Evolutionary conservation across 2,113 vertebrate genomes (phyloP).

Genomic region (Chlamydotis undulata): DNA sequence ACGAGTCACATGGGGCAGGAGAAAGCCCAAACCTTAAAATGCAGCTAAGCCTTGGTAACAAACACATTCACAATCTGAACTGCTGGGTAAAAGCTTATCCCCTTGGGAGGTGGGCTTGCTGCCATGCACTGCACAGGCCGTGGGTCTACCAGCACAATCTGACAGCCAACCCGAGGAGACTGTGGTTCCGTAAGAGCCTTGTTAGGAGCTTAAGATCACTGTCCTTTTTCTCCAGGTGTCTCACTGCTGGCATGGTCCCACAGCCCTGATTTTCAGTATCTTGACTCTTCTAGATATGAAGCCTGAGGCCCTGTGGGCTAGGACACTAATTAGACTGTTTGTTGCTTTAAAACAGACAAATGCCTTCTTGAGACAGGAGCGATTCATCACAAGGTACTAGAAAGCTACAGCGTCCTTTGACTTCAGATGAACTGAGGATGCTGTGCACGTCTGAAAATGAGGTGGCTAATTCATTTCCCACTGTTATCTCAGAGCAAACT

Average conservation of each 20-base stretch:
- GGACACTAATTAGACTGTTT: background rate
- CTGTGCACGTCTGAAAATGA: background rate
- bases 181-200: background rate
- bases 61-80: background rate
- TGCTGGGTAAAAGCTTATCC: background rate
- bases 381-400: background rate
- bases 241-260: background rate
- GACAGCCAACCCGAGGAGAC: background rate
- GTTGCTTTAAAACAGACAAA: background rate
- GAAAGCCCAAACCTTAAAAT: background rate
- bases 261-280: background rate
- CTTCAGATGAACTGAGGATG: background rate
- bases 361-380: background rate
- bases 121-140: background rate
- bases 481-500: background rate
- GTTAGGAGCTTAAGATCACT: background rate
- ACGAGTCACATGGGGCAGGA: accelerated
- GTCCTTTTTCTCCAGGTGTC: background rate
- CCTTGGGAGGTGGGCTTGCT: background rate
- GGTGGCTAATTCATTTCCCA: background rate
- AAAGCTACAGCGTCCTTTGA: background rate
- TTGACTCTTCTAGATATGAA: background rate
- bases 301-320: background rate
- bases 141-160: accelerated
- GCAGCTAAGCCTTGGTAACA: background rate